These are phyloP conservation scores for Diadophis punctatus DNA, from an alignment of 2,113 vertebrate genomes.

Conservation along the genomic window DNA sequence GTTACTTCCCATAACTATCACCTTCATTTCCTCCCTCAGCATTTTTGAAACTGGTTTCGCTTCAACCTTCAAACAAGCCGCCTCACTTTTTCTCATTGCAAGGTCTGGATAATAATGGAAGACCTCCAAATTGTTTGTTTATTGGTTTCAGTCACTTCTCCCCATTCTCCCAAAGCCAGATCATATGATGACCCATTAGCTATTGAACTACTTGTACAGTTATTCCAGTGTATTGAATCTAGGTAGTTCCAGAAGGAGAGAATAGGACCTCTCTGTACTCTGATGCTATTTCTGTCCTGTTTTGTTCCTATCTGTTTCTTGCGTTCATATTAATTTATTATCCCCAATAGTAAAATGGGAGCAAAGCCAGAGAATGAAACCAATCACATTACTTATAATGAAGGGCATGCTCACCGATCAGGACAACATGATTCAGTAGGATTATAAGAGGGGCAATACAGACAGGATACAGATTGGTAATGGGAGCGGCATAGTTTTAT, in stretches of 20 bases:
- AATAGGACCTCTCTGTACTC: background rate
- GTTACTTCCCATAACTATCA: background rate
- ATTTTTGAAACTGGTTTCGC: background rate
- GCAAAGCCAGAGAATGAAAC: background rate
- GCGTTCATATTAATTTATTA: background rate
- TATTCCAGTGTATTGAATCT: background rate
- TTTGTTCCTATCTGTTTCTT: background rate
- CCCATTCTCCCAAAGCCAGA: too few species aligned
- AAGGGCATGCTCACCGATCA: background rate
- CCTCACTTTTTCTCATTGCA: background rate
- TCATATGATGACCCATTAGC: too few species aligned
- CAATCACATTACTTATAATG: background rate
- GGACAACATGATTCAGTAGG: background rate
- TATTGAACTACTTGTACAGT: too few species aligned
- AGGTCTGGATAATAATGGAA: too few species aligned
- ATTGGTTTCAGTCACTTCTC: too few species aligned
- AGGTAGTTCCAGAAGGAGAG: background rate
- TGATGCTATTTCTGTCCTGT: too few species aligned
- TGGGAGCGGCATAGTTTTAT: background rate
- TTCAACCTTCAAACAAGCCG: background rate
- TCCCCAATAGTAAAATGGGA: background rate
- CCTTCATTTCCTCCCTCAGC: background rate
- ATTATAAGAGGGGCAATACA: background rate
- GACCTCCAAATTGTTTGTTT: too few species aligned
- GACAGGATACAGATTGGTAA: background rate